Conservation (phyloP, 2,113 vertebrate genomes). For the Myotis lucifugus region DNA sequence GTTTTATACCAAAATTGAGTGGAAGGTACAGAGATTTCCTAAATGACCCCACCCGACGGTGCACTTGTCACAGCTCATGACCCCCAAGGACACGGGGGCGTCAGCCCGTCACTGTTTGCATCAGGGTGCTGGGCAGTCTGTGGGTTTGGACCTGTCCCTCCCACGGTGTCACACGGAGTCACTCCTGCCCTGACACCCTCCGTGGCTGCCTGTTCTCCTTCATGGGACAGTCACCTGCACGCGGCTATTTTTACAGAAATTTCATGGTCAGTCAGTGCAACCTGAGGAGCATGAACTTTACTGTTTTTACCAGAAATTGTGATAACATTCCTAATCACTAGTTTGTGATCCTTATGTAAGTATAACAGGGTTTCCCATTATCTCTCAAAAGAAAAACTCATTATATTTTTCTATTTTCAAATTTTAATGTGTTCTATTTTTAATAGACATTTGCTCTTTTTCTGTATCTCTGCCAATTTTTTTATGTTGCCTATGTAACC, state of each 20-base stretch:
- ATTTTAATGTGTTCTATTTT: not conserved
- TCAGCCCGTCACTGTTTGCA: not conserved
- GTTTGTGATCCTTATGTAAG: not conserved
- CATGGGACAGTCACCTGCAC: too few species aligned
- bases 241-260: not conserved
- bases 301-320: constrained; percentile 12
- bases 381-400: not conserved
- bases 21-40: not conserved
- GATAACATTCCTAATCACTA: not conserved
- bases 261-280: not conserved
- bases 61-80: not conserved
- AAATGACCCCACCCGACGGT: too few species aligned
- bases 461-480: not conserved
- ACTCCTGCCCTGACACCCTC: too few species aligned
- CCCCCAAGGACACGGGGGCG: too few species aligned
- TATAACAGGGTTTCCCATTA: not conserved
- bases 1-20: not conserved
- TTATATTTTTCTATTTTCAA: not conserved
- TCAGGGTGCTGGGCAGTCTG: too few species aligned
- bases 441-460: not conserved
- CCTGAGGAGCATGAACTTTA: not conserved
- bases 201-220: too few species aligned
- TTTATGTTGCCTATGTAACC: not conserved
- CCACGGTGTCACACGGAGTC: too few species aligned
- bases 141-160: too few species aligned